A percentile compares a stretch with the other conserved stretches of the same genome.
These are phyloP conservation scores for Noctua janthe DNA, from an alignment of 2,888 invertebrate species.

Conservation along the genomic window DNA sequence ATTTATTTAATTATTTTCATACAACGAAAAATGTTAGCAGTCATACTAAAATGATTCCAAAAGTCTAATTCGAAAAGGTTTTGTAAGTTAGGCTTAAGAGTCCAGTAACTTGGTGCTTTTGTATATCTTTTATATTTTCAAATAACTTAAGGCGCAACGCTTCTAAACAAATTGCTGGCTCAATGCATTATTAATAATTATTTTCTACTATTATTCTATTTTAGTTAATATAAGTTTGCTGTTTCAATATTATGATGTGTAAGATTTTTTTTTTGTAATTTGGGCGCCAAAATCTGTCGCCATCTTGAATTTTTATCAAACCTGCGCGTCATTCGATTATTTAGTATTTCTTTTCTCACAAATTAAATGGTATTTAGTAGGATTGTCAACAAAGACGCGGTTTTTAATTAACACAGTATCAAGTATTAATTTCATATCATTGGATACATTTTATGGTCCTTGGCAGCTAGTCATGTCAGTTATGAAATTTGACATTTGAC, in stretches of 20 bases:
- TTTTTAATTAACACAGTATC: slow-evolving; percentile 57
- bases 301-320: slow-evolving; percentile 63
- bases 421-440: slow-evolving; percentile 65
- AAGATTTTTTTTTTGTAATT: slow-evolving; percentile 56
- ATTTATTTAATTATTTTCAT: not conserved
- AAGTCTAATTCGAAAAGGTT: slow-evolving; percentile 48
- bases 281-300: slow-evolving; percentile 58
- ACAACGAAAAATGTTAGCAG: slow-evolving; percentile 45
- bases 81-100: slow-evolving; percentile 73
- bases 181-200: slow-evolving; percentile 80
- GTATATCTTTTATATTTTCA: slow-evolving; percentile 71
- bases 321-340: slow-evolving; percentile 41
- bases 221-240: slow-evolving; percentile 70
- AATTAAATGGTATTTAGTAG: slow-evolving; percentile 38
- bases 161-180: slow-evolving; percentile 82
- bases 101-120: slow-evolving; percentile 82
- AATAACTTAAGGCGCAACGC: slow-evolving; percentile 75
- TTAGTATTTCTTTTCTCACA: slow-evolving; percentile 55
- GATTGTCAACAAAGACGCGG: slow-evolving; percentile 57
- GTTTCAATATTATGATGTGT: slow-evolving; percentile 60
- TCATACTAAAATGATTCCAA: slow-evolving; percentile 30
- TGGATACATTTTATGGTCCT: slow-evolving; percentile 71
- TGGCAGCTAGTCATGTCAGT: slow-evolving; percentile 88
- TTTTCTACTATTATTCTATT: slow-evolving; percentile 67
- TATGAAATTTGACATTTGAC: slow-evolving; percentile 78